Conservation (phyloP, 2,888 invertebrate species). For the Luffia ferchaultella region DNA sequence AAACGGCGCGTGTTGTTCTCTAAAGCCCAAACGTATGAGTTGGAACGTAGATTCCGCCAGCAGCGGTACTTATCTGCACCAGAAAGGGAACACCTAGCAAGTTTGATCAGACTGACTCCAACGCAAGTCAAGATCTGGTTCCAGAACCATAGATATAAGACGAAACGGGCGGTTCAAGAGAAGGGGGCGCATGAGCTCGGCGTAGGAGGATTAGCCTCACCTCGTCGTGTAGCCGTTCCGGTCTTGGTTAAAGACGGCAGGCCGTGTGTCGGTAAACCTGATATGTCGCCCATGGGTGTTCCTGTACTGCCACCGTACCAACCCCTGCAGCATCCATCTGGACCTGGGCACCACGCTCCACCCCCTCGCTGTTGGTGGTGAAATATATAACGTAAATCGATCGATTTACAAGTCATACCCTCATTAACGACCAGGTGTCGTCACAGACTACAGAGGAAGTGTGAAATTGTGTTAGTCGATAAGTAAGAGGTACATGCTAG, state of each 20-base stretch:
- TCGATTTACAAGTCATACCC: neutral
- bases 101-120: conserved; percentile 92
- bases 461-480: neutral
- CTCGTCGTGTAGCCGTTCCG: conserved; percentile 92
- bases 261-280: conserved; percentile 77
- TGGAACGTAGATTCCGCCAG: conserved; percentile 93
- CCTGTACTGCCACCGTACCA: conserved; percentile 59
- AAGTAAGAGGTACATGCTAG: conserved; percentile 5
- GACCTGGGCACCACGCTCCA: conserved; percentile 37
- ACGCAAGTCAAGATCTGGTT: conserved; percentile 99
- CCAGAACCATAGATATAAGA: conserved; percentile 98
- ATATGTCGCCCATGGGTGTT: conserved; percentile 56
- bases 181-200: conserved; percentile 78
- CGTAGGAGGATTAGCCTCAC: conserved; percentile 78
- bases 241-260: conserved; percentile 95
- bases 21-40: conserved; percentile 95
- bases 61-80: conserved; percentile 98
- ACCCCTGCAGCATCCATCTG: conserved; percentile 49
- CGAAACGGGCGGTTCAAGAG: conserved; percentile 96
- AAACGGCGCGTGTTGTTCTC: conserved; percentile 97
- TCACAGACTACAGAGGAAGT: no score
- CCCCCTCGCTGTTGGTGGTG: conserved; percentile 67
- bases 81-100: conserved; percentile 95
- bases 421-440: no score
- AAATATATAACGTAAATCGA: conserved; percentile 18